Evolutionary conservation across 2,797 vertebrate species (phyloP).

Genomic region (Caiman crocodilus): DNA sequence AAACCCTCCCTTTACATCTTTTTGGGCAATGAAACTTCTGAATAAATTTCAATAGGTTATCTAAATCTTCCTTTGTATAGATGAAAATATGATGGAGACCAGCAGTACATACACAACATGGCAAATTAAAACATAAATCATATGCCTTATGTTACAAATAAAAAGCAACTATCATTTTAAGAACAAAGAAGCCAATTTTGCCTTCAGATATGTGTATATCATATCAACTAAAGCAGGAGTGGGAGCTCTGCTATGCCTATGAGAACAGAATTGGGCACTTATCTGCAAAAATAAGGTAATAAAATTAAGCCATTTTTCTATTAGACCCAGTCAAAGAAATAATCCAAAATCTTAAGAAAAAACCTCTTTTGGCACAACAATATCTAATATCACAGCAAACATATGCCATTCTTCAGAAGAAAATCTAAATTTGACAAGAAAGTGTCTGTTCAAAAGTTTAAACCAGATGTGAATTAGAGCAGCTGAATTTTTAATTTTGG

Average conservation of each 20-base stretch:
- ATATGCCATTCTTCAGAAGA: constrained; percentile 32
- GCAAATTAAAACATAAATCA: constrained; percentile 12
- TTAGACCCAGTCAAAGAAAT: background rate
- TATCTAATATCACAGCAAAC: constrained; percentile 37
- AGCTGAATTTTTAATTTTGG: constrained; percentile 76
- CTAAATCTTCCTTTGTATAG: constrained; percentile 3
- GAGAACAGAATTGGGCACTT: background rate
- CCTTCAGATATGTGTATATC: background rate
- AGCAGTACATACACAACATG: background rate
- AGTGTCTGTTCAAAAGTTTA: constrained; percentile 53
- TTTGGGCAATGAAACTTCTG: constrained; percentile 26
- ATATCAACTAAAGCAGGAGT: background rate
- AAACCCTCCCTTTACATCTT: constrained; percentile 20
- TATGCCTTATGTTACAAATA: background rate
- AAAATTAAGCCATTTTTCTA: background rate
- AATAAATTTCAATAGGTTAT: background rate
- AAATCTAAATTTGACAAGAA: constrained; percentile 56
- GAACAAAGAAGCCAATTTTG: constrained; percentile 16
- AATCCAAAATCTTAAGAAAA: background rate
- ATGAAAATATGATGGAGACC: background rate
- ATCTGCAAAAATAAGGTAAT: background rate
- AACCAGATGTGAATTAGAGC: constrained; percentile 77
- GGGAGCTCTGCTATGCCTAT: background rate
- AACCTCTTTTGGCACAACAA: constrained; percentile 33
- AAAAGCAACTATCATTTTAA: constrained; percentile 17